A percentile compares a stretch with the other conserved stretches of the same genome.
Conservation (phyloP, 2,797 vertebrate genomes). For the Rhinella marina region DNA sequence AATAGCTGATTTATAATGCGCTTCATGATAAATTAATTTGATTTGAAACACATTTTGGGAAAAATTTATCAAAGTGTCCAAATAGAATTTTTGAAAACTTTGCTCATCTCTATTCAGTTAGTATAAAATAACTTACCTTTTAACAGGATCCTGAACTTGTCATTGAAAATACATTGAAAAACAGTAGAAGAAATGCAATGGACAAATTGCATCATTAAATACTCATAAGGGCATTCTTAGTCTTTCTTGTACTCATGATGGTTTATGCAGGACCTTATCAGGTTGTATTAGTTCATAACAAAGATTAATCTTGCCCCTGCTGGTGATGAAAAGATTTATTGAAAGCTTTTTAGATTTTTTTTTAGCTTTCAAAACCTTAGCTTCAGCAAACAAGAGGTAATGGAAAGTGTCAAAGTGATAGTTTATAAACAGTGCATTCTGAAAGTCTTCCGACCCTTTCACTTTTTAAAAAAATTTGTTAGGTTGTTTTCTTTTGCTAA, state of each 20-base stretch:
- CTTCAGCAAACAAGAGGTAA: background rate
- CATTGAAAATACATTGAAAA: conserved; percentile 12
- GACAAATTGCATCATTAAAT: background rate
- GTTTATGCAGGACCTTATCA: background rate
- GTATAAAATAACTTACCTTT: background rate
- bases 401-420: background rate
- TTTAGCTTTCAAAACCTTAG: background rate
- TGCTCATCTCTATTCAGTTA: too few species aligned
- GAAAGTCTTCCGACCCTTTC: background rate
- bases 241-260: background rate
- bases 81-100: too few species aligned
- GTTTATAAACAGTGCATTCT: background rate
- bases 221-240: background rate
- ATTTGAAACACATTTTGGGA: too few species aligned
- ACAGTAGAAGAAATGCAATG: background rate
- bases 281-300: background rate
- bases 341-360: background rate
- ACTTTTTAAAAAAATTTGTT: too few species aligned
- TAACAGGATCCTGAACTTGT: background rate
- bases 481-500: too few species aligned
- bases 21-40: too few species aligned
- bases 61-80: too few species aligned
- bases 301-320: background rate
- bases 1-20: too few species aligned
- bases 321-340: background rate